phyloP scores from a whole-genome alignment of 2,888 invertebrate genomes.

The Chouioia cunea region DNA sequence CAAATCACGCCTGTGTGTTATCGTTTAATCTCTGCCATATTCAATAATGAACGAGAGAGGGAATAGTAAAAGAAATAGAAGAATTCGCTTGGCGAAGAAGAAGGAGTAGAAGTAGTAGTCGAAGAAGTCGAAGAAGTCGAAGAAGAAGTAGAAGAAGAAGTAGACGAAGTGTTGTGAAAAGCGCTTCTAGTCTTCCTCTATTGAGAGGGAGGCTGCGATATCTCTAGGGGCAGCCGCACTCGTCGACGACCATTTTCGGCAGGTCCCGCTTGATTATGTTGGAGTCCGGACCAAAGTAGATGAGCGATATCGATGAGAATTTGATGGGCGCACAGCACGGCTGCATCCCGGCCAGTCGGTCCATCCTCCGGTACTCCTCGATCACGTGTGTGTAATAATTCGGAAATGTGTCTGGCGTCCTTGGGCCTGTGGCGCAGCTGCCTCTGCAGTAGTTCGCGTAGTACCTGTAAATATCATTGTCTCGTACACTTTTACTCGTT shows the following conservation, averaged over 20 bases:
- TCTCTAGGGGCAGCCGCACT: slow-evolving; percentile 89
- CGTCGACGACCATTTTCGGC: slow-evolving; percentile 96
- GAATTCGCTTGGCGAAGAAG: no score
- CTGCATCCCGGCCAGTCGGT: slow-evolving; percentile 82
- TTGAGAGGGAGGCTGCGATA: background rate
- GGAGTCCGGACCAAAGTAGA: slow-evolving; percentile 90
- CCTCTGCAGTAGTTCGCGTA: slow-evolving; percentile 95
- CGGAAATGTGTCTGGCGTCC: slow-evolving; percentile 85
- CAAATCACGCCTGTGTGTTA: no score
- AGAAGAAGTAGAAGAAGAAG: background rate
- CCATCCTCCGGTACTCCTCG: slow-evolving; percentile 87
- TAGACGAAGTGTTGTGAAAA: background rate
- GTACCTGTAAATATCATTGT: slow-evolving; percentile 70
- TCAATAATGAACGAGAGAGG: no score
- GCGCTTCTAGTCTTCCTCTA: slow-evolving; percentile 11
- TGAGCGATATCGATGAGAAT: slow-evolving; percentile 92
- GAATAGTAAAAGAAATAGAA: no score
- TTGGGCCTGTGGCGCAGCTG: slow-evolving; percentile 82
- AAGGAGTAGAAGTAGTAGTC: background rate
- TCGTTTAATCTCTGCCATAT: no score
- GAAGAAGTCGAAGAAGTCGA: background rate
- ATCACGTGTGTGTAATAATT: slow-evolving; percentile 92
- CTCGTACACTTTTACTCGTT: background rate
- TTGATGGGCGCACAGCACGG: slow-evolving; percentile 94
- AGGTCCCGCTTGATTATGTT: slow-evolving; percentile 93